Evolutionary conservation across 1,140 invertebrate genomes (phyloP).

Genomic region (Euura saliciscinereae): DNA sequence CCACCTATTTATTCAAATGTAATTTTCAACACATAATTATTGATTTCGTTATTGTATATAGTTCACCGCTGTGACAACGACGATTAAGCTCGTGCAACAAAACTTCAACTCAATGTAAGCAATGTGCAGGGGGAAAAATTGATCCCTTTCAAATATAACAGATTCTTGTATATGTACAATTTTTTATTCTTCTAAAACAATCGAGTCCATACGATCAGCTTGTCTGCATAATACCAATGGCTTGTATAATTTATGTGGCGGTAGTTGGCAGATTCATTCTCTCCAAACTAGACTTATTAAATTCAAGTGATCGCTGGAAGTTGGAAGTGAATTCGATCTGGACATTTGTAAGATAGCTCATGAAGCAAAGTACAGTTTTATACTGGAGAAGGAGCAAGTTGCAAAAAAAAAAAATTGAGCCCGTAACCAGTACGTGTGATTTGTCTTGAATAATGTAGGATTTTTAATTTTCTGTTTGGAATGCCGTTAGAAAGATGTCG

Average conservation of each 20-base stretch:
- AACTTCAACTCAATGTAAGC: constrained; percentile 35
- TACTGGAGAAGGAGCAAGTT: too few relatives aligned
- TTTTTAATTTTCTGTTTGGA: too few relatives aligned
- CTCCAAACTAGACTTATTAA: neutral
- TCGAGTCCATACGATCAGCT: neutral
- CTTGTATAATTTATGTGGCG: neutral
- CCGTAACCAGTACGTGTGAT: too few relatives aligned
- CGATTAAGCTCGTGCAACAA: constrained; percentile 38
- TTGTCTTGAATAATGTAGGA: neutral
- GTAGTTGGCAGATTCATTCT: constrained; percentile 4
- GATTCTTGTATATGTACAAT: neutral
- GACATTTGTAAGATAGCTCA: too few relatives aligned
- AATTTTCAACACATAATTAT: neutral
- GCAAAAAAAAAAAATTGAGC: too few relatives aligned
- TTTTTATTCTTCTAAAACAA: neutral
- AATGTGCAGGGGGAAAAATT: constrained; percentile 22
- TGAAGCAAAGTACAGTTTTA: too few relatives aligned
- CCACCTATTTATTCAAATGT: constrained; percentile 28
- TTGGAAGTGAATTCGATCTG: too few relatives aligned
- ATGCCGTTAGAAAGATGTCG: too few relatives aligned
- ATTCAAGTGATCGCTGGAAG: too few relatives aligned
- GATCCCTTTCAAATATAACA: neutral
- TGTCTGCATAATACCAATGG: neutral
- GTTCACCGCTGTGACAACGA: constrained; percentile 30
- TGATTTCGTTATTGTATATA: constrained; percentile 27